phyloP scores from a whole-genome alignment of 2,888 invertebrate species.

The Drosophila neonasuta region DNA sequence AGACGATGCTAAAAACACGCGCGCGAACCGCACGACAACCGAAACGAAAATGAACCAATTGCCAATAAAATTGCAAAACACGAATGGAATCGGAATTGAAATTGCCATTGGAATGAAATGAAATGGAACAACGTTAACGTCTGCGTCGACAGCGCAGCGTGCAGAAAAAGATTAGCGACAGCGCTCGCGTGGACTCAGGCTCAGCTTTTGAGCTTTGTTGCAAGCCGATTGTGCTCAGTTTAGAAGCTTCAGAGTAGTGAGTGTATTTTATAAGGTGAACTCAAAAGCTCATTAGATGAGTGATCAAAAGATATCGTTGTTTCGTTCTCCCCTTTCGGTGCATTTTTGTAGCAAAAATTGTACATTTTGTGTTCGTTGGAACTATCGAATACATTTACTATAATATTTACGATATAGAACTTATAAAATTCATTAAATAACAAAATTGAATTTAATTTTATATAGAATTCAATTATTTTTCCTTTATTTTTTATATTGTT shows the following conservation, averaged over 20 bases:
- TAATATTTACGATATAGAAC: too few species aligned
- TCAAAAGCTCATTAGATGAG: not conserved
- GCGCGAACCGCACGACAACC: conserved; percentile 51
- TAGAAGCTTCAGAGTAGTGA: not conserved
- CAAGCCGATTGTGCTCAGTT: not conserved
- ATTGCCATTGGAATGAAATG: conserved; percentile 15
- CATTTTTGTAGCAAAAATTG: not conserved
- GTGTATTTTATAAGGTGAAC: not conserved
- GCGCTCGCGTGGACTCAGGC: not conserved
- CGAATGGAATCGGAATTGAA: not conserved
- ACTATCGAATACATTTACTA: too few species aligned
- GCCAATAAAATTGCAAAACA: conserved; percentile 21
- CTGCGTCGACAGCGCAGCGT: conserved; percentile 28
- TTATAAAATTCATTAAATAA: too few species aligned
- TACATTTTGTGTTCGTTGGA: not conserved
- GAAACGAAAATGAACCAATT: conserved; percentile 53
- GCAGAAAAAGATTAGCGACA: not conserved
- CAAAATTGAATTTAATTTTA: too few species aligned
- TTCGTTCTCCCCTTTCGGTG: too few species aligned
- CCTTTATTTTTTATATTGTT: too few species aligned
- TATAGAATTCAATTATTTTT: too few species aligned
- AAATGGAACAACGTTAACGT: conserved; percentile 25
- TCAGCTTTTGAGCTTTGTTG: conserved; percentile 19
- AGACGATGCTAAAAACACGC: conserved; percentile 29
- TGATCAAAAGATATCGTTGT: not conserved